These are phyloP conservation scores for Centrocercus urophasianus DNA, from an alignment of 2,113 vertebrate genomes.

Conservation along the genomic window DNA sequence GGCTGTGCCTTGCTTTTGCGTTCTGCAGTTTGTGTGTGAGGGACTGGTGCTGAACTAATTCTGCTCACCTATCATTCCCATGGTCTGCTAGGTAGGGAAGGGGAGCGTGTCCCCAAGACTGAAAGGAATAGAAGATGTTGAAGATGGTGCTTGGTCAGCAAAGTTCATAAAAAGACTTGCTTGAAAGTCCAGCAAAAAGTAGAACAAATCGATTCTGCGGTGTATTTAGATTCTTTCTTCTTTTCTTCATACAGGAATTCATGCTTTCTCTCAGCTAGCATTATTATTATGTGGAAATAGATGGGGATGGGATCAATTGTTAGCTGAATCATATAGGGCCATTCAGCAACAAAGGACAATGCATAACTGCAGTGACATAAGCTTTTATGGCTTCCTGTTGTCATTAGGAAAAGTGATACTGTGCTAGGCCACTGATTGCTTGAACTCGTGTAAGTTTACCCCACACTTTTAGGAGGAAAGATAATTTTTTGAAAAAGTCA, in stretches of 20 bases:
- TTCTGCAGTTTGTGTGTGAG: not conserved
- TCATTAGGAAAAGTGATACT: not conserved
- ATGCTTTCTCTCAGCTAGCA: not conserved
- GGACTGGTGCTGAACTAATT: not conserved
- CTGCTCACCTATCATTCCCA: not conserved
- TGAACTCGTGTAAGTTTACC: not conserved
- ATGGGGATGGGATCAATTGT: not conserved
- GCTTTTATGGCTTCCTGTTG: not conserved
- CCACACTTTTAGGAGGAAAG: not conserved
- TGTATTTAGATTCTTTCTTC: not conserved
- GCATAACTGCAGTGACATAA: not conserved
- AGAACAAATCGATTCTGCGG: constrained; percentile 15
- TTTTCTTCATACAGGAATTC: not conserved
- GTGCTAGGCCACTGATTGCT: not conserved
- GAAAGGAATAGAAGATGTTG: constrained; percentile 23
- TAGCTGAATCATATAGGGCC: not conserved
- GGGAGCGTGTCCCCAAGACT: not conserved
- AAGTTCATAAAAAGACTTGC: not conserved
- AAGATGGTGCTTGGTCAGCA: not conserved
- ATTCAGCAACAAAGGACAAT: not conserved
- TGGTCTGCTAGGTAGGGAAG: not conserved
- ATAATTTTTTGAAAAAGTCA: not conserved
- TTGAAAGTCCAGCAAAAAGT: constrained; percentile 1
- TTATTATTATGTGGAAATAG: constrained; percentile 1
- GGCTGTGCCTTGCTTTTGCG: constrained; percentile 15